Conservation (phyloP, 2,888 invertebrate genomes). For the Trichacis sp. region DNA sequence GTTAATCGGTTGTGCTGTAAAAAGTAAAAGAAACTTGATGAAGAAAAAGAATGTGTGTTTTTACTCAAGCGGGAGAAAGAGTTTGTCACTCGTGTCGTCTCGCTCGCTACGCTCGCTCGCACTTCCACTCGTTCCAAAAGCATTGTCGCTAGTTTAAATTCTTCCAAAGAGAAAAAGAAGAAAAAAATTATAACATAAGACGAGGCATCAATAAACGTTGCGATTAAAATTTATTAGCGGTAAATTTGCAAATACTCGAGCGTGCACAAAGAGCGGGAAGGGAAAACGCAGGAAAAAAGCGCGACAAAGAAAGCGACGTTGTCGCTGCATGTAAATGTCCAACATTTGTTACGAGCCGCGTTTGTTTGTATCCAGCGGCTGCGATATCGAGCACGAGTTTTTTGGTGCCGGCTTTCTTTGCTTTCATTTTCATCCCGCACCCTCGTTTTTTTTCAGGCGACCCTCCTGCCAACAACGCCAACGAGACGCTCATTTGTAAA, state of each 20-base stretch:
- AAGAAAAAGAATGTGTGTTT: too few species aligned
- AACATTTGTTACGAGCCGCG: constrained; percentile 65
- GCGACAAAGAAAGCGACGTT: constrained; percentile 37
- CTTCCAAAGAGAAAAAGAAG: too few species aligned
- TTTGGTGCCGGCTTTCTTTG: constrained; percentile 40
- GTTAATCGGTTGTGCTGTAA: too few species aligned
- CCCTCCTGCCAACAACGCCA: constrained; percentile 44
- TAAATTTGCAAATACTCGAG: constrained; percentile 55
- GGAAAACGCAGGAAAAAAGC: constrained; percentile 16
- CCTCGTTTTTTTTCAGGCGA: constrained; percentile 49
- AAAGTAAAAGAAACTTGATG: too few species aligned
- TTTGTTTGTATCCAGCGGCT: constrained; percentile 58
- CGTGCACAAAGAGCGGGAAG: neutral
- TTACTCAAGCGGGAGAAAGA: too few species aligned
- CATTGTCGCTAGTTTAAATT: too few species aligned
- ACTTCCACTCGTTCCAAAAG: too few species aligned
- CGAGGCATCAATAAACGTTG: constrained; percentile 52
- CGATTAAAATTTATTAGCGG: constrained; percentile 56
- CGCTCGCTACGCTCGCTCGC: too few species aligned
- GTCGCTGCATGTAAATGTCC: constrained; percentile 66
- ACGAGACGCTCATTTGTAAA: constrained; percentile 64
- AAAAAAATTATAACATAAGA: too few species aligned
- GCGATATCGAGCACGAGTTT: constrained; percentile 28
- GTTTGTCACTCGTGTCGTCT: too few species aligned
- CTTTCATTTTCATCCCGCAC: constrained; percentile 49